These are phyloP conservation scores for Drosophila prolongata DNA, from an alignment of 2,888 invertebrate genomes.

Conservation along the genomic window DNA sequence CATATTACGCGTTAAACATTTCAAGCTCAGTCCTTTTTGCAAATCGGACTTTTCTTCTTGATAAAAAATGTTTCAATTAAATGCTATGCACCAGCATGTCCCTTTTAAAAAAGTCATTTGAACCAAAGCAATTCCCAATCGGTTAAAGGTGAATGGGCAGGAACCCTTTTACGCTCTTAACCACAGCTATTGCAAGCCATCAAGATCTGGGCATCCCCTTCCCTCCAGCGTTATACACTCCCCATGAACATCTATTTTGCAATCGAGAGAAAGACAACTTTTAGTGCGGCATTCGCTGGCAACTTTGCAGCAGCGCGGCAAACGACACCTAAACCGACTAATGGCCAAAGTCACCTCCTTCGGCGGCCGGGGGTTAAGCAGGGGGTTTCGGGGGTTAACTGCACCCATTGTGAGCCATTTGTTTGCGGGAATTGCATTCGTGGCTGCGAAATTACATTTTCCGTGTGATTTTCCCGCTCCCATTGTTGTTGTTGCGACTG, in stretches of 20 bases:
- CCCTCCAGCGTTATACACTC: not conserved
- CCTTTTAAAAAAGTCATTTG: not conserved
- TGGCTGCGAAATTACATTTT: constrained; percentile 58
- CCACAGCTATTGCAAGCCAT: not conserved
- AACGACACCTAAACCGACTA: constrained; percentile 45
- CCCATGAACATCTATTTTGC: constrained; percentile 1
- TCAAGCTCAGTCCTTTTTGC: no score
- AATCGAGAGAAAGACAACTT: constrained; percentile 23
- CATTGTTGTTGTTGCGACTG: constrained; percentile 4
- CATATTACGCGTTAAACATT: not conserved
- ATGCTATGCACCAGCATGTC: no score
- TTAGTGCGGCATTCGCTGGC: constrained; percentile 28
- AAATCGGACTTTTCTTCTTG: no score
- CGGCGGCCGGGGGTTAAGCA: not conserved
- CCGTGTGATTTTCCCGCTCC: constrained; percentile 25
- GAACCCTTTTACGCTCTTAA: not conserved
- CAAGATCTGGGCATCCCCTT: not conserved
- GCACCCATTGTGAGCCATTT: constrained; percentile 44
- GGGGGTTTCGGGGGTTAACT: not conserved
- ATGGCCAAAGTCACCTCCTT: constrained; percentile 42
- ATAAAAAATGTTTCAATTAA: no score
- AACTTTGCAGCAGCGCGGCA: constrained; percentile 16
- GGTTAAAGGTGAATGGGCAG: constrained; percentile 6
- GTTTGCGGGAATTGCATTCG: constrained; percentile 63
- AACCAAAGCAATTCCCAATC: not conserved